phyloP scores from a whole-genome alignment of 2,113 vertebrate species.

The Hassar affinis region DNA sequence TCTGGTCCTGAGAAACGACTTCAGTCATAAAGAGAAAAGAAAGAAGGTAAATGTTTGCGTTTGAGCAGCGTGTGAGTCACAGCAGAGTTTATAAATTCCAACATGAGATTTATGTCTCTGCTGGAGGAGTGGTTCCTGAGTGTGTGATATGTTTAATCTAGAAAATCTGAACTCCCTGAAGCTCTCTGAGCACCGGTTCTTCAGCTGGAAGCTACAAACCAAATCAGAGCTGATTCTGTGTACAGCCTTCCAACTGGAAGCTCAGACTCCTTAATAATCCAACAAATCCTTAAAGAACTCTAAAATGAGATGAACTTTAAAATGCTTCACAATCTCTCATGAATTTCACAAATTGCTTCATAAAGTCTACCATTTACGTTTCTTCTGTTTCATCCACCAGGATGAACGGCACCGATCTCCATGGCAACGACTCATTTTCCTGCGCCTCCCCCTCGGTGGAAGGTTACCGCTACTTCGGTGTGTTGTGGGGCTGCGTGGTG shows the following conservation, averaged over 20 bases:
- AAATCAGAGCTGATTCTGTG: too few species aligned
- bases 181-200: too few species aligned
- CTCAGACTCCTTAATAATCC: too few species aligned
- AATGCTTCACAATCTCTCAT: not conserved
- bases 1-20: not conserved
- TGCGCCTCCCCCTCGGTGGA: constrained; percentile 77
- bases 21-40: not conserved
- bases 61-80: not conserved
- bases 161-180: not conserved
- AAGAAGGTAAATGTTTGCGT: constrained; percentile 7
- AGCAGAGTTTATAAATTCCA: not conserved
- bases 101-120: too few species aligned
- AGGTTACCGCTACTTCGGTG: constrained; percentile 78
- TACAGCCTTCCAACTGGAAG: too few species aligned
- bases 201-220: too few species aligned
- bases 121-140: not conserved
- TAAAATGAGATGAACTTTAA: too few species aligned
- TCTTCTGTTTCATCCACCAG: constrained; percentile 44
- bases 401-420: constrained; percentile 64
- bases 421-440: constrained; percentile 69
- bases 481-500: constrained; percentile 78
- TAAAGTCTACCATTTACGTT: not conserved
- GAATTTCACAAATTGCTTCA: not conserved
- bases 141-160: not conserved
- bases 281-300: too few species aligned